Conservation (phyloP, 2,113 vertebrate genomes). For the Nycticryphes semicollaris region DNA sequence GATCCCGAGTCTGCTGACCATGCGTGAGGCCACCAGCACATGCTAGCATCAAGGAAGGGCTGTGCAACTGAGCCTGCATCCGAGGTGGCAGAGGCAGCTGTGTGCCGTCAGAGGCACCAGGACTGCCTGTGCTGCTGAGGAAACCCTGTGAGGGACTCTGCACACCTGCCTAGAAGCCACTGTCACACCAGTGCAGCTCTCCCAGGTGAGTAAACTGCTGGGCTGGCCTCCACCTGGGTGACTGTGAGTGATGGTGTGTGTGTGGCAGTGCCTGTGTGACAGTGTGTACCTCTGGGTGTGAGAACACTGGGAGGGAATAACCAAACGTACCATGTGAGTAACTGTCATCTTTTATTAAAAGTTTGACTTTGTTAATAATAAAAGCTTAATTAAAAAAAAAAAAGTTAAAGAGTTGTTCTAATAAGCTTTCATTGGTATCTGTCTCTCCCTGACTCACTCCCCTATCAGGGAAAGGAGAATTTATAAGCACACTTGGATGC, state of each 20-base stretch:
- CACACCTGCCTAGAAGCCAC: not conserved
- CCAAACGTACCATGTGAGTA: accelerated
- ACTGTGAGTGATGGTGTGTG: too few relatives aligned
- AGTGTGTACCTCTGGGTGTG: accelerated
- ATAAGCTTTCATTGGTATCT: not conserved
- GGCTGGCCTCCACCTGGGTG: not conserved
- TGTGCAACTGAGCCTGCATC: not conserved
- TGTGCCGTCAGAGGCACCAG: not conserved
- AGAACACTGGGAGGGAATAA: not conserved
- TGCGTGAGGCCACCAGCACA: too few relatives aligned
- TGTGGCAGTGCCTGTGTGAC: not conserved
- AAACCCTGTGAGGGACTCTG: not conserved
- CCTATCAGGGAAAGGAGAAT: not conserved
- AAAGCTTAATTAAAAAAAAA: not conserved
- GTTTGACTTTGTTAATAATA: not conserved
- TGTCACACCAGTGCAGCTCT: not conserved
- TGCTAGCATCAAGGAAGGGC: not conserved
- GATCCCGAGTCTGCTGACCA: too few relatives aligned
- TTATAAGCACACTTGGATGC: not conserved
- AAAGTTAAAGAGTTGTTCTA: not conserved
- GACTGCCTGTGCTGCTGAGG: not conserved
- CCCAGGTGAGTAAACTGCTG: not conserved
- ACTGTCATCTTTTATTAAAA: not conserved
- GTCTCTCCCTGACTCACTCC: not conserved
- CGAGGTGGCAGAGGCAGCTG: not conserved